These are phyloP conservation scores for Erebia palarica DNA, from an alignment of 2,888 invertebrate genomes.

Conservation along the genomic window DNA sequence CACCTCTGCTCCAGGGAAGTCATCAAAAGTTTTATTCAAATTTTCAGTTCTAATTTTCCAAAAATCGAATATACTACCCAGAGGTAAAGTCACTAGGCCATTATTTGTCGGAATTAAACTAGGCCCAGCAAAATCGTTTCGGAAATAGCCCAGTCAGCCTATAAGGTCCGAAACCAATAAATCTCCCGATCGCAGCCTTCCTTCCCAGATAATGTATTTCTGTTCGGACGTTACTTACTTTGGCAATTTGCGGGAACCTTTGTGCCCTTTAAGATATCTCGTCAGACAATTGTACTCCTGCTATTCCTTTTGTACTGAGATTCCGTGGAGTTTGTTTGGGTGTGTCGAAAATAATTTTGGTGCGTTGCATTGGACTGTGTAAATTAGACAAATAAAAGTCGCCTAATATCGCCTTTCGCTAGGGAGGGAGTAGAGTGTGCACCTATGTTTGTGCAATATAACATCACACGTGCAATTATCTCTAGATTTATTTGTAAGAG, in stretches of 20 bases:
- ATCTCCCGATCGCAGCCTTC: conserved; percentile 60
- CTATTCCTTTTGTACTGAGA: conserved; percentile 32
- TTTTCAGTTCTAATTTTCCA: too few relatives aligned
- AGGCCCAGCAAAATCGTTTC: conserved; percentile 39
- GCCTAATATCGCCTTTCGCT: too few relatives aligned
- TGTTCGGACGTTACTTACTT: conserved; percentile 81
- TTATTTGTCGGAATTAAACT: conserved; percentile 7
- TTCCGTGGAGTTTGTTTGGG: conserved; percentile 39
- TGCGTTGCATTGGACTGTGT: conserved; percentile 35
- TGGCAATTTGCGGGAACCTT: conserved; percentile 81
- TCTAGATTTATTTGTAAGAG: too few relatives aligned
- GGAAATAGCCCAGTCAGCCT: conserved; percentile 69
- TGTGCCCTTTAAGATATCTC: conserved; percentile 81
- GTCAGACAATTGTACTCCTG: conserved; percentile 70
- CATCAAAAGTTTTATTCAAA: background rate
- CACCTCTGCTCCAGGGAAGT: background rate
- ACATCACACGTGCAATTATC: too few relatives aligned
- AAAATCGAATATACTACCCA: background rate
- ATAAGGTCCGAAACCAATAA: conserved; percentile 49
- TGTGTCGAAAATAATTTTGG: conserved; percentile 31
- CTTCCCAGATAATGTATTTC: conserved; percentile 80
- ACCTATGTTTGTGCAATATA: too few relatives aligned
- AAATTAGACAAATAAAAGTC: too few relatives aligned
- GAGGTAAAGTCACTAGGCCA: background rate
- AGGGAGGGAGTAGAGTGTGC: too few relatives aligned